Base-by-base conservation (phyloP, 2,797 vertebrate genomes). In the Catostomus latipinnis region DNA sequence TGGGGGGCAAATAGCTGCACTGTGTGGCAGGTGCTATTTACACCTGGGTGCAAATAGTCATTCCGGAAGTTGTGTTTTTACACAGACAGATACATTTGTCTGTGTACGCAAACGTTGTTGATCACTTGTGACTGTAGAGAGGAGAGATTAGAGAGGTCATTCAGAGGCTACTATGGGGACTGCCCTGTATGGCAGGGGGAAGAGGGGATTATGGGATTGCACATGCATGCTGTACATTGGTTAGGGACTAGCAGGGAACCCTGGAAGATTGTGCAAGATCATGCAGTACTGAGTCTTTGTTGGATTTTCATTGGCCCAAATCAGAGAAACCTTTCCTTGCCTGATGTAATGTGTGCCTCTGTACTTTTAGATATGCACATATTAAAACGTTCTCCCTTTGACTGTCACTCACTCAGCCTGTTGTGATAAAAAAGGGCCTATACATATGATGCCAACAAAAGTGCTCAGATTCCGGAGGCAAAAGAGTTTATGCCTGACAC, bases 301-400 rank as follows among this genome's bases (percentile, higher is more conserved):
- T 43, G 61, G 49, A 45, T 54, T 50, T 52, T 48, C n/a, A n/a
- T 53, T 63, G 67, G 72, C 80, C 57, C 61, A 63, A 81, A 76
- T 77, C 80, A 67, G 60, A 70, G n/a, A 74, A 69, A 73, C 46
- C 75, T 73, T 72, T 74, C 54, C 49, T 8, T 79, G 14, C 65
- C 63, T 68, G 52, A 46, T 70, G 50, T 14, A 73, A 52, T 1
- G 61, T 57, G 72, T 71, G 82, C 67, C 66, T 71, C 46, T 54
- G 58, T 5, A 6, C 16, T 65, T 58, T 78, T 48, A 78, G 78
- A 82, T 69, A 70, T 78, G 81, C 63, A 78, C 75, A 78, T 73
- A 68, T 57, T 74, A 60, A 78, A 82, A 68, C 34, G 11, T 16
- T 18, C 43, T 62, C 18, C 18, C 34, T 69, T 22, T 18, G 46